Percentiles rank a stretch among this genome's conserved stretches.
Conservation (phyloP, 2,113 vertebrate genomes). For the Cygnus atratus region DNA sequence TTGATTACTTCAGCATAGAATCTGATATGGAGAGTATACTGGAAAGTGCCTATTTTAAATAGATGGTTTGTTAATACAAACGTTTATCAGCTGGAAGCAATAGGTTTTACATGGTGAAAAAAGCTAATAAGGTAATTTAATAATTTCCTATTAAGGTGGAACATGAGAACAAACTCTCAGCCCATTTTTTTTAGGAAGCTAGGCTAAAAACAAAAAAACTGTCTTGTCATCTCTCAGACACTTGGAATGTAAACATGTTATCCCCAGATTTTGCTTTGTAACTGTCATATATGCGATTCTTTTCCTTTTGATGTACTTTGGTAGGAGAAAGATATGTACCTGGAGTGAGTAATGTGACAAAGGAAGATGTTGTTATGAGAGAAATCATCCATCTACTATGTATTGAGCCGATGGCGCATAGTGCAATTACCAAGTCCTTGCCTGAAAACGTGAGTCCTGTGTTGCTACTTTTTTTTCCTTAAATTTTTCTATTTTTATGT, state of each 20-base stretch:
- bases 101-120: neutral
- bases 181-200: neutral
- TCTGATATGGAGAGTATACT: neutral
- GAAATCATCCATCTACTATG: constrained; percentile 95
- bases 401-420: constrained; percentile 98
- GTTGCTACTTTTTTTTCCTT: neutral
- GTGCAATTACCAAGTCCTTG: constrained; percentile 90
- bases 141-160: neutral
- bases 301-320: neutral
- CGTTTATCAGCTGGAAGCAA: neutral
- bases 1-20: neutral
- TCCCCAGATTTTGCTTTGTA: neutral
- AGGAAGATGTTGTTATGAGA: constrained; percentile 92
- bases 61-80: neutral
- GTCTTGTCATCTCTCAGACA: neutral
- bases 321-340: constrained; percentile 94
- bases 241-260: no score
- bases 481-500: neutral
- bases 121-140: neutral
- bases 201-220: neutral
- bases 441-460: constrained; percentile 89
- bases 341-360: constrained; percentile 91
- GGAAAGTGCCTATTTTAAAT: neutral
- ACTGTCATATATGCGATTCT: neutral
- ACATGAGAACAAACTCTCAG: neutral